phyloP scores from a whole-genome alignment of 1,140 invertebrate species.

The Eupristina koningsbergeri region DNA sequence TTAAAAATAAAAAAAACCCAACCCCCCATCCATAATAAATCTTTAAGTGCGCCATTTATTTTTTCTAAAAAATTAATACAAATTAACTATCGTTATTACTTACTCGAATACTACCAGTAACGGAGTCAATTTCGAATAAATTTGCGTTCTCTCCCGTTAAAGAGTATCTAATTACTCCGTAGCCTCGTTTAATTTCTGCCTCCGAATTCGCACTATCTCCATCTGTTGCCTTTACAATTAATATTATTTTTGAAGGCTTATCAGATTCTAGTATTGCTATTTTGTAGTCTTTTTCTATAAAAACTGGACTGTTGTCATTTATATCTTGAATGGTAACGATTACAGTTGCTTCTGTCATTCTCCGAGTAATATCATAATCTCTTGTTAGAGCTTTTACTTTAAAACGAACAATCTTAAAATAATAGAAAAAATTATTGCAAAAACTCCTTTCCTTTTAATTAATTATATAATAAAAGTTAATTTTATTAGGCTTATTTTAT shows the following conservation, averaged over 20 bases:
- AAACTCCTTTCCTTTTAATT: no score
- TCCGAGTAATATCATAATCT: slow-evolving; percentile 78
- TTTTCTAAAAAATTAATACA: background rate
- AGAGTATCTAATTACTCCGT: slow-evolving; percentile 80
- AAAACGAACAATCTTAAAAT: slow-evolving; percentile 76
- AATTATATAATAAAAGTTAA: no score
- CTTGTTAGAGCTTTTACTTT: slow-evolving; percentile 81
- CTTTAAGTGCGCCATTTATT: slow-evolving; percentile 2
- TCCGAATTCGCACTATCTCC: slow-evolving; percentile 78
- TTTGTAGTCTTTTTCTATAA: slow-evolving; percentile 81
- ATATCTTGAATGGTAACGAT: slow-evolving; percentile 82
- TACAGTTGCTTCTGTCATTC: slow-evolving; percentile 80
- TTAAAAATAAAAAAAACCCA: no score
- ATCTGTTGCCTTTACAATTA: slow-evolving; percentile 82
- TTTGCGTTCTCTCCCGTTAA: slow-evolving; percentile 81
- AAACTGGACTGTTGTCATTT: slow-evolving; percentile 86
- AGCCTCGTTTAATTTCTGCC: slow-evolving; percentile 77
- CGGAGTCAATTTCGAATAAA: slow-evolving; percentile 80
- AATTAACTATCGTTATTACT: slow-evolving; percentile 24
- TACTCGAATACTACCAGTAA: slow-evolving; percentile 79
- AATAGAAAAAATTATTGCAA: background rate
- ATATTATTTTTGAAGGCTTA: slow-evolving; percentile 78
- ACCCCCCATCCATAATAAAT: background rate
- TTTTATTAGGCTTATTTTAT: no score
- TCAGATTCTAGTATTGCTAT: slow-evolving; percentile 81